Evolutionary conservation across 2,888 invertebrate species (phyloP).

Genomic region (Acleris emargana): DNA sequence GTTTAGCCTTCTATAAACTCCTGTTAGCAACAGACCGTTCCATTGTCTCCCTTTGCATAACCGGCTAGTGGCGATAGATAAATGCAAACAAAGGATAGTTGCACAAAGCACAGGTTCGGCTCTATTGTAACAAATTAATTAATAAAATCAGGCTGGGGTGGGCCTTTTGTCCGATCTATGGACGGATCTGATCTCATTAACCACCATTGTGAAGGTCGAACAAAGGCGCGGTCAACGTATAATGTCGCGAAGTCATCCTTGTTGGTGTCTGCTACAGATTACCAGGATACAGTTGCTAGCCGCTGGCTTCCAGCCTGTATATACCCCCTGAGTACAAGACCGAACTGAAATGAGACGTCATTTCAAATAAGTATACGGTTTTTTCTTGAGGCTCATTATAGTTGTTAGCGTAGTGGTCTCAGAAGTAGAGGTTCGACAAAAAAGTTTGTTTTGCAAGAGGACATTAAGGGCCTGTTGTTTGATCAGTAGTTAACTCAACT

Average conservation of each 20-base stretch:
- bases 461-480: no score
- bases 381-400: no score
- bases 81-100: constrained; percentile 70
- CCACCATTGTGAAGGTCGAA: constrained; percentile 76
- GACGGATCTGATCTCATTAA: constrained; percentile 83
- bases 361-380: no score
- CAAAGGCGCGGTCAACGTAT: constrained; percentile 58
- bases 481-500: no score
- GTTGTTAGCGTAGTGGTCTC: no score
- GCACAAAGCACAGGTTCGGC: constrained; percentile 72
- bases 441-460: no score
- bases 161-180: constrained; percentile 73
- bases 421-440: no score
- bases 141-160: constrained; percentile 76
- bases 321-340: no score
- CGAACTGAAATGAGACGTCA: no score
- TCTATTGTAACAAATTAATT: constrained; percentile 83
- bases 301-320: no score
- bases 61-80: constrained; percentile 35
- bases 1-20: not conserved
- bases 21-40: constrained; percentile 18
- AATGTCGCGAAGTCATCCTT: constrained; percentile 60
- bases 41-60: constrained; percentile 37
- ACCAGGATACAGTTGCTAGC: no score
- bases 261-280: constrained; percentile 1